A percentile compares a stretch with the other conserved stretches of the same genome.
phyloP scores from a whole-genome alignment of 1,140 invertebrate species.

The Papilio polyxenes region DNA sequence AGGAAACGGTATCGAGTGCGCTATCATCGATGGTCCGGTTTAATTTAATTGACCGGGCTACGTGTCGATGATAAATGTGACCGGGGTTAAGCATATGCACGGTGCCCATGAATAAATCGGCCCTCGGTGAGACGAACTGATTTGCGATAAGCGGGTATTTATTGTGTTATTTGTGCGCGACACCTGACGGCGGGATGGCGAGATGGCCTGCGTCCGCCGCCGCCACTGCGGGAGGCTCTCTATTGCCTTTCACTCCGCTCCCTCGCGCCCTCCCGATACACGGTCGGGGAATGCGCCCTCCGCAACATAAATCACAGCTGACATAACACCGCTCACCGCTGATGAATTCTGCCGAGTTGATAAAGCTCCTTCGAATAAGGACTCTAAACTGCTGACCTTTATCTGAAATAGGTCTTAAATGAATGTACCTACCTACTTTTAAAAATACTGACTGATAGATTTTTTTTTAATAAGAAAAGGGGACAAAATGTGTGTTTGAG shows the following conservation, averaged over 20 bases:
- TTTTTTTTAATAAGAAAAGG: no score
- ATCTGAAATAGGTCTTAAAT: background rate
- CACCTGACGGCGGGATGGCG: slow-evolving; percentile 64
- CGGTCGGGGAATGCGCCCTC: slow-evolving; percentile 50
- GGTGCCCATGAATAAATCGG: slow-evolving; percentile 74
- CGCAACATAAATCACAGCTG: slow-evolving; percentile 66
- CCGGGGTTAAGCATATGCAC: slow-evolving; percentile 71
- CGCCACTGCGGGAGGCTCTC: slow-evolving; percentile 68
- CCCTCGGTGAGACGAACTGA: slow-evolving; percentile 72
- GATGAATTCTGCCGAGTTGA: slow-evolving; percentile 61
- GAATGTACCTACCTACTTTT: background rate
- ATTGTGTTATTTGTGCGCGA: slow-evolving; percentile 76
- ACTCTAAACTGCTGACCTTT: background rate
- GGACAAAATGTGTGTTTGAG: no score
- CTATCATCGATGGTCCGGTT: slow-evolving; percentile 72
- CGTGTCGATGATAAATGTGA: slow-evolving; percentile 76
- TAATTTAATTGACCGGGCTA: slow-evolving; percentile 78
- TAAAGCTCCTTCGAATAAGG: slow-evolving; percentile 49
- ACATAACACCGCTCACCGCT: slow-evolving; percentile 61
- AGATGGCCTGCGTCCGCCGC: slow-evolving; percentile 48
- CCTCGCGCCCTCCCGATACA: slow-evolving; percentile 59
- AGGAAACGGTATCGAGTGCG: slow-evolving; percentile 62
- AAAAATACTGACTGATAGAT: background rate
- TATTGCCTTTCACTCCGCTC: slow-evolving; percentile 64
- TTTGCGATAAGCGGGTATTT: slow-evolving; percentile 79